Conservation (phyloP, 2,888 invertebrate genomes). For the Xylocampa areola region DNA sequence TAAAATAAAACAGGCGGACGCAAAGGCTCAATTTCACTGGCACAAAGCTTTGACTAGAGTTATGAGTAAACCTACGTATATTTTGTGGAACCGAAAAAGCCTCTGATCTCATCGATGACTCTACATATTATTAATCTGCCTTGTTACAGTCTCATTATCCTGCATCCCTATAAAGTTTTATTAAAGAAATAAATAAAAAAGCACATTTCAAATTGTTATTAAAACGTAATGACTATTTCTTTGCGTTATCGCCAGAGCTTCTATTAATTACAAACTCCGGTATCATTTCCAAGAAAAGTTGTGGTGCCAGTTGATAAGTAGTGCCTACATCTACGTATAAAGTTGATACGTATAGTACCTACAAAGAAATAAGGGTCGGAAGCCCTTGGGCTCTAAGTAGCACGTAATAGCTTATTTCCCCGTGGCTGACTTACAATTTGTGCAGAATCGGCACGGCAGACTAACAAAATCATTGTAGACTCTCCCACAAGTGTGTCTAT, state of each 20-base stretch:
- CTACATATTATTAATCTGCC: conserved; percentile 5
- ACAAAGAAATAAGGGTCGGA: conserved; percentile 25
- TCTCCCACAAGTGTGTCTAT: conserved; percentile 52
- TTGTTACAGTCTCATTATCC: no score
- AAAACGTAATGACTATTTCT: conserved; percentile 5
- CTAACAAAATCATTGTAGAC: conserved; percentile 42
- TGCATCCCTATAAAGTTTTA: no score
- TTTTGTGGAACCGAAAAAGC: conserved; percentile 13
- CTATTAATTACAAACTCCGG: conserved; percentile 3
- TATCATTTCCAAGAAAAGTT: conserved; percentile 18
- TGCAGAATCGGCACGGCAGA: conserved; percentile 41
- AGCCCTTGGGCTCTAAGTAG: conserved; percentile 24
- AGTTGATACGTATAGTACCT: not conserved
- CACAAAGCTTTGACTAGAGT: conserved; percentile 16
- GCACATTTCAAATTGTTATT: not conserved
- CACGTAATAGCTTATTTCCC: conserved; percentile 40
- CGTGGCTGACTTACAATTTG: conserved; percentile 37
- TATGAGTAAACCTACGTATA: conserved; percentile 18
- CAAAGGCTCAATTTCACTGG: conserved; percentile 6
- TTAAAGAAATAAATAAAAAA: no score
- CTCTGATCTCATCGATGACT: conserved; percentile 5
- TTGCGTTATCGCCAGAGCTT: conserved; percentile 1
- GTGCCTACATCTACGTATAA: conserved; percentile 18
- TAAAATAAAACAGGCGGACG: conserved; percentile 11
- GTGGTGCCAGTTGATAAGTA: conserved; percentile 9